Base-by-base conservation (phyloP, 2,113 vertebrate genomes). In the Empidonax traillii region DNA sequence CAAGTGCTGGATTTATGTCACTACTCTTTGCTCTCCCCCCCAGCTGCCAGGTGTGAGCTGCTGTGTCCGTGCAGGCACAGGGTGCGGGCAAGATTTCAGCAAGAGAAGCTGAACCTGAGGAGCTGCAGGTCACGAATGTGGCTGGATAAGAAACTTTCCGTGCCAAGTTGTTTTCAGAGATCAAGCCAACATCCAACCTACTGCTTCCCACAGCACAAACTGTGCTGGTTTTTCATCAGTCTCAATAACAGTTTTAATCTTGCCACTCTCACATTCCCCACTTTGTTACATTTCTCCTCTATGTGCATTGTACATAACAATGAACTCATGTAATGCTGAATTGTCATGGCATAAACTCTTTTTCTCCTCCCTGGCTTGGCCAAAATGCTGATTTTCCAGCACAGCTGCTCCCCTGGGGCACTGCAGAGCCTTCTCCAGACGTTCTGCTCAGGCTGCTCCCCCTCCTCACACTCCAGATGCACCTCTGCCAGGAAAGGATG, bases 401-500 rank as follows among this genome's bases (percentile, higher is more conserved):
- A 1, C 4, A 24, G 68, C 28, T 72, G 44, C 18, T 84, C 56
- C 55, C 39, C 56, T 37, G 77, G 81, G 75, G 55, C n/a, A 21
- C 33, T 44, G 22, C 18, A 5, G 20, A 21, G 69, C 3, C 24
- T 56, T 87, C 68, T 85, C 58, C 55, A 35, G 61, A 20, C 3
- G 11, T 58, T 71, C 46, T 85, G 71, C 41, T 77, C 19, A 1
- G 44, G 11, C 62, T 62, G 53, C 78, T n/a, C 18, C 63, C 44
- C 44, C 37, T 76, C 47, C 18, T 30, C 0, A 0, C 12, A 43
- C 39, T 18, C 77, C 8, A 1, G 33, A 20, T 83, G 89, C 27
- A 3, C 3, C 15, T 78, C 67, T 95, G 94, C 94, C 92, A 89
- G 96, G 96, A 96, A 94, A 85, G 58, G 53, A 56, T 73, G 67